Evolutionary conservation across 2,888 invertebrate genomes (phyloP).

Genomic region (Notocelia uddmanniana): DNA sequence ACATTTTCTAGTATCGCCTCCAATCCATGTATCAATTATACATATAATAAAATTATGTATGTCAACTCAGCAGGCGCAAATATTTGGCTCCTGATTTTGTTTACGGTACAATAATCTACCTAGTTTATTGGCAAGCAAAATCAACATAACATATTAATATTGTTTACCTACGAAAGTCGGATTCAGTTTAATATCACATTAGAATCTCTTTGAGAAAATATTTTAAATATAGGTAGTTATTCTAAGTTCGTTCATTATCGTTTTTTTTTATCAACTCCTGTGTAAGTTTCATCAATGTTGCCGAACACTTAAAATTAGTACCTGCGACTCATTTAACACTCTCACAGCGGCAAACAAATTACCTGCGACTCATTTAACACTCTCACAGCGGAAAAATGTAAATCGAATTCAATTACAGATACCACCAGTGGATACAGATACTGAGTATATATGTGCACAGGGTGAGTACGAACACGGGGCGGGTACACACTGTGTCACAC

Average conservation of each 20-base stretch:
- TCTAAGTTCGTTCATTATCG: neutral
- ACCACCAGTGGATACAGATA: slow-evolving; percentile 17
- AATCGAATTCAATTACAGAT: slow-evolving; percentile 44
- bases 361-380: slow-evolving; percentile 32
- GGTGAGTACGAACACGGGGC: slow-evolving; percentile 5
- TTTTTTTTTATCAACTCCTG: neutral
- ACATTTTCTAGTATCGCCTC: too few species aligned
- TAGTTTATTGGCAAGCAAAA: neutral
- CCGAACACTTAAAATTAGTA: slow-evolving; percentile 7
- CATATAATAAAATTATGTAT: too few species aligned
- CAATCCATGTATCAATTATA: too few species aligned
- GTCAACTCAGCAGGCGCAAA: neutral
- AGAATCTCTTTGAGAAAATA: neutral
- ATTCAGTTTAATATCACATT: neutral
- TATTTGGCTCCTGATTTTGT: neutral
- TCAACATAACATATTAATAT: neutral
- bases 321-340: slow-evolving; percentile 34
- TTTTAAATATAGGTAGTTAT: neutral
- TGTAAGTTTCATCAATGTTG: slow-evolving; percentile 2
- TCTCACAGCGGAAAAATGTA: slow-evolving; percentile 20
- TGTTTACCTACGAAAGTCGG: neutral
- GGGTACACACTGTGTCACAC: slow-evolving; percentile 5
- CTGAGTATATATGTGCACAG: neutral
- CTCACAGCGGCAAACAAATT: slow-evolving; percentile 25
- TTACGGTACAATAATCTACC: neutral